Conservation (phyloP, 2,888 invertebrate genomes). For the Tortrix viridana region DNA sequence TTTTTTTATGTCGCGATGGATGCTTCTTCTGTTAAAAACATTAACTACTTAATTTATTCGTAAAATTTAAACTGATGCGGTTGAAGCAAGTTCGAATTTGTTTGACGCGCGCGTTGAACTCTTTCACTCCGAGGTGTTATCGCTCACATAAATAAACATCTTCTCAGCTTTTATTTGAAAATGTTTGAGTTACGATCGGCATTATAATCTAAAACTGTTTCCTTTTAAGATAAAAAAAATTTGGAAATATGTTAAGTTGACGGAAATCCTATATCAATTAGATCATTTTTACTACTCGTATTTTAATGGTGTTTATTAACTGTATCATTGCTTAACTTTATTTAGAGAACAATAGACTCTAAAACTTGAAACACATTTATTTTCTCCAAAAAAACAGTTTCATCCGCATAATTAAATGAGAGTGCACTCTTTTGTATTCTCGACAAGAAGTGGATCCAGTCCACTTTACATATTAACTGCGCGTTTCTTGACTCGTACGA, state of each 20-base stretch:
- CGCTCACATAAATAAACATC: neutral
- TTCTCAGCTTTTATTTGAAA: neutral
- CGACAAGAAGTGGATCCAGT: constrained; percentile 52
- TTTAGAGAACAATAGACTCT: neutral
- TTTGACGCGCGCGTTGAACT: constrained; percentile 13
- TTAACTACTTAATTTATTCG: constrained; percentile 4
- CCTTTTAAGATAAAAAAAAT: constrained; percentile 14
- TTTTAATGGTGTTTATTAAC: neutral
- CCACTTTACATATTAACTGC: constrained; percentile 69
- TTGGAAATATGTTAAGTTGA: constrained; percentile 8
- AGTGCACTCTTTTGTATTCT: constrained; percentile 56
- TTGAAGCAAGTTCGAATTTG: constrained; percentile 1
- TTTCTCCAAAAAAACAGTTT: constrained; percentile 36
- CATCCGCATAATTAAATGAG: constrained; percentile 48
- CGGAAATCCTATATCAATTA: constrained; percentile 7
- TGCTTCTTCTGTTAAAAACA: constrained; percentile 11
- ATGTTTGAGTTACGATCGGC: constrained; percentile 3
- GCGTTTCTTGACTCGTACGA: constrained; percentile 54
- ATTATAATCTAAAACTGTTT: constrained; percentile 8
- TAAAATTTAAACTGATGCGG: neutral
- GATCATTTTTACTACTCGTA: neutral
- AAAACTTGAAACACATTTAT: neutral
- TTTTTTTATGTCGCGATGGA: neutral
- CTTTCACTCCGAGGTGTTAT: constrained; percentile 12
- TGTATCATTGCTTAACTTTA: constrained; percentile 3